A percentile compares a stretch with the other conserved stretches of the same genome.
These are phyloP conservation scores for Penaeus vannamei DNA, from an alignment of 1,140 invertebrate genomes.

Conservation along the genomic window DNA sequence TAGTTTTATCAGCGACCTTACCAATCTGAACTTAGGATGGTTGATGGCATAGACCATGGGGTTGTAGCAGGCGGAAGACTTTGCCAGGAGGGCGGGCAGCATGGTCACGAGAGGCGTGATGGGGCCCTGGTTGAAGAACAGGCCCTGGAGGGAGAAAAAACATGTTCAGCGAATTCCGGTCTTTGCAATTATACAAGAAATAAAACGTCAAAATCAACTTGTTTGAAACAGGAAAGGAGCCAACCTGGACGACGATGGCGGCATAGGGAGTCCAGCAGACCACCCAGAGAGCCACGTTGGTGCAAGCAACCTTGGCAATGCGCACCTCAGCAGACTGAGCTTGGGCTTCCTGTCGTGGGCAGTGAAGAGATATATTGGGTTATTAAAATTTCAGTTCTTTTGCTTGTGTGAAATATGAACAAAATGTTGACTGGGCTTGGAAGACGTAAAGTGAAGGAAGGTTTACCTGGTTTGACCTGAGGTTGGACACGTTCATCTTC, in stretches of 20 bases:
- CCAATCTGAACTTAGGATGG: conserved; percentile 59
- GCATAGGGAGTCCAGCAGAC: too few relatives aligned
- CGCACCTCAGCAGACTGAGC: conserved; percentile 67
- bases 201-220: too few relatives aligned
- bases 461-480: conserved; percentile 73
- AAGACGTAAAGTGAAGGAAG: conserved; percentile 69
- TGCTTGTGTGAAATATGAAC: too few relatives aligned
- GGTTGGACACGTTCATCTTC: conserved; percentile 51
- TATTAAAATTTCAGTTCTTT: too few relatives aligned
- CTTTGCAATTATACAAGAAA: too few relatives aligned
- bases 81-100: conserved; percentile 64
- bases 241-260: too few relatives aligned
- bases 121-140: conserved; percentile 68
- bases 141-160: conserved; percentile 68
- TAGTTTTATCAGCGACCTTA: background rate
- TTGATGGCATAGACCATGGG: conserved; percentile 51
- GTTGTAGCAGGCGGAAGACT: conserved; percentile 44
- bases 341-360: conserved; percentile 23
- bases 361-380: too few relatives aligned
- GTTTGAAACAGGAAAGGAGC: too few relatives aligned
- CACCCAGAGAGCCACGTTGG: conserved; percentile 71
- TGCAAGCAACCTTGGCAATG: conserved; percentile 71
- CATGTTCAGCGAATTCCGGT: too few relatives aligned
- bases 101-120: conserved; percentile 70
- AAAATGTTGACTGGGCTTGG: background rate